Base-by-base conservation (phyloP, 2,888 invertebrate genomes). In the Drosophila nr. medialis region DNA sequence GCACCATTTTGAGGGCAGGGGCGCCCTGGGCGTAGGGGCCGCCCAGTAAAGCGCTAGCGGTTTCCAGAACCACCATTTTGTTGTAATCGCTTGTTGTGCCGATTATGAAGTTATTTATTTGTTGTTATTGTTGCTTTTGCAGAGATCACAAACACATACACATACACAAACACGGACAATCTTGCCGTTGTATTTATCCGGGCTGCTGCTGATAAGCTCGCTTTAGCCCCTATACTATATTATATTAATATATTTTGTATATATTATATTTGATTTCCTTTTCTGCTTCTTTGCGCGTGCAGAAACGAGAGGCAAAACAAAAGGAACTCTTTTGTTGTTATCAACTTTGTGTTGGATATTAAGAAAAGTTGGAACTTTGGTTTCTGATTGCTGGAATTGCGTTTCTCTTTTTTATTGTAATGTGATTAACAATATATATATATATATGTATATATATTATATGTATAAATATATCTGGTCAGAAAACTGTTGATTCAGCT, bases 1-100 rank as follows among this genome's bases (percentile, higher is more conserved):
- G 97, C 94, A 97, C 95, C 95, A 97, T 96, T 95, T 98, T 98
- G 93, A 97, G 94, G 88, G 97, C 96, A 91, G 96, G 96, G 90
- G 96, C 95, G 86, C 96, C 95, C 93, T 96, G 96, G 91, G 96
- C 96, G 93, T 96, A 97, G 75, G 96, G 95, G 76, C 96, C 95
- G 93, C 97, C 97, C 92, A 97, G 94, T 85, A 95, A 95, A 81
- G 95, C 95, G 86, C 95, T 95, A 92, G 95, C 95, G 90, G 95
- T 95, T 93, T 96, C 96, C 93, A 97, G 95, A 91, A 97, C 95
- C 91, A 96, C 96, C 95, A 96, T 96, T 62, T 86, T 91, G 60
- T 72, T 78, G 50, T 50, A 65, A 75, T 74, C 74, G 68, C 59
- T 64, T 63, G 45, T 49, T 58, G 63, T 74, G 27, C 5, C 63